Base-by-base conservation (phyloP, 2,888 invertebrate species). In the Blera fallax region DNA sequence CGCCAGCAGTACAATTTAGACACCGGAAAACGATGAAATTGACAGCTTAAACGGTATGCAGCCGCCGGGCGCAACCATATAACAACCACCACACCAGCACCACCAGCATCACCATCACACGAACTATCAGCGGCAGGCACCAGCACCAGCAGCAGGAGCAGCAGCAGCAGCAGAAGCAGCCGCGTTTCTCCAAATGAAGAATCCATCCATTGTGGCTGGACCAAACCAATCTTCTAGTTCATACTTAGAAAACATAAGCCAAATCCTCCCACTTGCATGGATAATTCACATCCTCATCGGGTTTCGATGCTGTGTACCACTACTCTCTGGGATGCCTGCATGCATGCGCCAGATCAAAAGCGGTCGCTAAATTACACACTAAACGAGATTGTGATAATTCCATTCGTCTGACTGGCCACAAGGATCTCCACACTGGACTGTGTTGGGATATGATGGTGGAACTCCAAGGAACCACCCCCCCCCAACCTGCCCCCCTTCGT, bases 1-100 rank as follows among this genome's bases (percentile, higher is more conserved):
- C 80, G 87, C 58, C 87, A 87, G 89, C 88, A 89, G 89, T 90
- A 90, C 89, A 90, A 90, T 91, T 91, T 90, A 89, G 89, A 90
- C 90, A 91, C 91, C 91, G 91, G 91, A 91, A 91, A 91, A 91
- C 90, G 90, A 90, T 91, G 90, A 90, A 91, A 90, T 90, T 91
- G 90, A 90, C 91, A 90, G 89, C 89, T 76, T 85, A 81, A 85
- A 85, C 67, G 81, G 76, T 77, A 70, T 67, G 70, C 70, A 87
- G 85, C 90, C 90, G 89, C 87, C 76, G 88, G 91, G 90, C 88
- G 50, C 14, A 58, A 14, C 45, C 14, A 16, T 16, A 88, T 56
- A 29, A 27, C 32, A 29, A 60, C 88, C 88, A 88, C n/a, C n/a
- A 88, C 87, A 87, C 81, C 88, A 74, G 87, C 83, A 52, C 45